Conservation (phyloP, 2,113 vertebrate genomes). For the Meleagris gallopavo region DNA sequence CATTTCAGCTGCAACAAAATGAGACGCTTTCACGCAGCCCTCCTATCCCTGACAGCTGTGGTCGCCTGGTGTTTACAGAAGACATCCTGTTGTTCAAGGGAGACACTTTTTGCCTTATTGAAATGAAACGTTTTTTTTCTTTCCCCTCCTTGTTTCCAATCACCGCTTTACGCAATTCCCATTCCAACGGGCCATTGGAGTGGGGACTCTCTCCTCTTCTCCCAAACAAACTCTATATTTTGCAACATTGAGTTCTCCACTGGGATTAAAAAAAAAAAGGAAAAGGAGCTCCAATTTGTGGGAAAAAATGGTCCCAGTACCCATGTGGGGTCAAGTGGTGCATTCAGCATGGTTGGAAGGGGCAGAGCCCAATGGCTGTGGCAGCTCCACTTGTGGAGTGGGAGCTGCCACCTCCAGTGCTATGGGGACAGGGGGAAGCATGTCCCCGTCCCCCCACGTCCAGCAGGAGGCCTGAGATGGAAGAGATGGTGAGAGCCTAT, state of each 20-base stretch:
- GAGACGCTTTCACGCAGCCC: constrained; percentile 1
- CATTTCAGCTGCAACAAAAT: neutral
- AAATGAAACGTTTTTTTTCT: neutral
- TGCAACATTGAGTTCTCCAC: neutral
- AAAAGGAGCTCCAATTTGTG: neutral
- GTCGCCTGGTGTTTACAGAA: constrained; percentile 58
- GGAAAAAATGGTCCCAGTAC: neutral
- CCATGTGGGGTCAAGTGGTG: accelerated
- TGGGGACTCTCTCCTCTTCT: neutral
- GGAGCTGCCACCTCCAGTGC: neutral
- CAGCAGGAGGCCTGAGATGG: neutral
- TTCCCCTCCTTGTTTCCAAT: neutral
- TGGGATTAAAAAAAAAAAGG: neutral
- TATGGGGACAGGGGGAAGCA: neutral
- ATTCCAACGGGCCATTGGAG: neutral
- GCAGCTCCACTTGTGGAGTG: neutral
- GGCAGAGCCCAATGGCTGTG: neutral
- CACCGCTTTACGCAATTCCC: neutral
- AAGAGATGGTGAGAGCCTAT: neutral
- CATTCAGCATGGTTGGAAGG: neutral
- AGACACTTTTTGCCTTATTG: constrained; percentile 7
- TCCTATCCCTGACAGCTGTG: constrained; percentile 52
- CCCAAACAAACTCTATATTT: neutral
- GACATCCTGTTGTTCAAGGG: constrained; percentile 62
- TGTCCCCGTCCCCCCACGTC: neutral